A percentile compares a stretch with the other conserved stretches of the same genome.
Evolutionary conservation across 2,888 invertebrate species (phyloP).

Genomic region (Plagodis dolabraria): DNA sequence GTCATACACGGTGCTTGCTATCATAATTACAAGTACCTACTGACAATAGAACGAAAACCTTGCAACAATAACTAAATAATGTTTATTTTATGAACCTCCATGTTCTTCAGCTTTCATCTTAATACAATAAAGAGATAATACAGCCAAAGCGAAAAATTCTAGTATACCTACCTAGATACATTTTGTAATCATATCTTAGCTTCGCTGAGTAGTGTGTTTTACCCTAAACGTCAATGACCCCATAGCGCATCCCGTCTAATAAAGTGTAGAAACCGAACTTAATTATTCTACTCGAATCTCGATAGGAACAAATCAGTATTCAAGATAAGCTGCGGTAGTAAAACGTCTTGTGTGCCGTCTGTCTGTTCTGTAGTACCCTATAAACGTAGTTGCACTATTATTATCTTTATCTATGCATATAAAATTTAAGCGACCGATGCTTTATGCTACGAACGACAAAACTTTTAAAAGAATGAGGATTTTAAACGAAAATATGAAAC

Average conservation of each 20-base stretch:
- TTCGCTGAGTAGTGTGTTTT: conserved; percentile 1
- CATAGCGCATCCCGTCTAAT: conserved; percentile 23
- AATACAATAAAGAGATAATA: too few species aligned
- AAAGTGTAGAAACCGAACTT: conserved; percentile 34
- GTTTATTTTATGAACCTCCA: too few species aligned
- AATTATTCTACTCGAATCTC: conserved; percentile 37
- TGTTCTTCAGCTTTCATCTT: too few species aligned
- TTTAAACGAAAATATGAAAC: too few species aligned
- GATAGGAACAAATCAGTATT: conserved; percentile 39
- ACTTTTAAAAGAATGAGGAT: not conserved
- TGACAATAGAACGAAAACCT: too few species aligned
- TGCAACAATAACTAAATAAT: too few species aligned
- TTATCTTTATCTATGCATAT: conserved; percentile 27
- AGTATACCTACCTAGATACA: too few species aligned
- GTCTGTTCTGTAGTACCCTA: conserved; percentile 34
- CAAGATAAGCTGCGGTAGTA: conserved; percentile 35
- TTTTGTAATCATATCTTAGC: not conserved
- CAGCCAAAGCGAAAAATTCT: too few species aligned
- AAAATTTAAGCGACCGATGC: conserved; percentile 13
- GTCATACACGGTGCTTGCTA: too few species aligned
- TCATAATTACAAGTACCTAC: too few species aligned
- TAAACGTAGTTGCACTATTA: conserved; percentile 28
- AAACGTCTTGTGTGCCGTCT: conserved; percentile 32
- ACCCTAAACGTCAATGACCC: conserved; percentile 28
- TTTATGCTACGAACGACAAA: not conserved